Base-by-base conservation (phyloP, 2,888 invertebrate species). In the Mimumesa dahlbomi region DNA sequence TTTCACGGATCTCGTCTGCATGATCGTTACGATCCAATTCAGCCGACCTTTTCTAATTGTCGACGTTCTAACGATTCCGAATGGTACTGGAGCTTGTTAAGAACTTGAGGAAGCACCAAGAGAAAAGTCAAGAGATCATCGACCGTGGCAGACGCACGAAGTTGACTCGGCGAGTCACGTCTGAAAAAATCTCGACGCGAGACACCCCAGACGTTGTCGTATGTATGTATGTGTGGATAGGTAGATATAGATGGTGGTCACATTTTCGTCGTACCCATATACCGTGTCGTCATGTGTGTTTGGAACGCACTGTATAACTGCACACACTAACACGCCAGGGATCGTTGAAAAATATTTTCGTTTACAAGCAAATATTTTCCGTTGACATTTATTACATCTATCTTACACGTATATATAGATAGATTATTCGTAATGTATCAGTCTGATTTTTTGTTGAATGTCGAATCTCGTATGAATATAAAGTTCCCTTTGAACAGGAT, bases 51-150 rank as follows among this genome's bases (percentile, higher is more conserved):
- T 5, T 18, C 18, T 9, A 14, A 59, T 13, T 13, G 1, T 7
- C 13, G 9, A 36, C 11, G 36, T 25, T 29, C 19, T 13, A 6
- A 16, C 7, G 45, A 5, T 25, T 25, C 14, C 40, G 19, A 29
- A 43, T 5, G 7, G n/a, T 16, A 4, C 11, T 1, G 14, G 2
- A 25, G 16, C 31, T 50, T 11, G 14, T 71, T 42, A 38, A 22
- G 64, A n/a, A 45, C 48, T 49, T 49, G 29, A 14, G 38, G 49
- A 59, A 43, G 49, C 19, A 18, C 25, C 18, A 54, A 34, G 11
- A 13, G 18, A 54, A 38, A 43, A 19, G 42, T 21, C n/a, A 25
- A 57, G 56, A 65, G 58, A 58, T 74, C 64, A 71, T 64, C 67
- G 52, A 72, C 72, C 67, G 45, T 56, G 16, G 29, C 14, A 50